Base-by-base conservation (phyloP, 1,140 invertebrate species). In the Elymnias hypermnestra region DNA sequence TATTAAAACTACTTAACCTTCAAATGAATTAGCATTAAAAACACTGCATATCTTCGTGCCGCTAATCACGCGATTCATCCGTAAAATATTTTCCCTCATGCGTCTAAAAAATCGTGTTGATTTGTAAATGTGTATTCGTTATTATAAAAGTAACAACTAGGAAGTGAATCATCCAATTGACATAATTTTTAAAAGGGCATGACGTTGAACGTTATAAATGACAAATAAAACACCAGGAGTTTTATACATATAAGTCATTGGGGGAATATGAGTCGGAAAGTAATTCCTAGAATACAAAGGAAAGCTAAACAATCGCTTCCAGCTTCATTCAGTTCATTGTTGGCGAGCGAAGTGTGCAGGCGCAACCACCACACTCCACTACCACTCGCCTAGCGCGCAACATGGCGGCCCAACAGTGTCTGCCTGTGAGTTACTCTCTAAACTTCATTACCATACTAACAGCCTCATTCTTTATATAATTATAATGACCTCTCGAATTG, bases 381-480 rank as follows among this genome's bases (percentile, higher is more conserved):
- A 71, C 60, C 65, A 72, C 52, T 66, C 77, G 73, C 56, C 70
- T 72, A 42, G 61, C 59, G 73, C 57, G 61, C 78, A 79, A 72
- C 73, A 77, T 83, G 76, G 54, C 65, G 50, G 42, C 55, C 44
- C 48, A 54, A 49, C 63, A 57, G 31, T 57, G 53, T 57, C 33
- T 69, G 49, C 69, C 58, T 46, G 77, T 78, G 56, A 77, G 72
- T 82, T 66, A 53, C 37, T 49, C 52, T 37, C 45, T 57, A 55
- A 59, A 41, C 38, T 52, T 51, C 18, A 56, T 52, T 57, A 50
- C 28, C 48, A 45, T 48, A 54, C 29, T 47, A 54, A 46, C 26
- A 41, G 23, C 33, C 36, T 44, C 6, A 42, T 37, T 42, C 13
- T 18, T 38, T 19, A 13, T 21, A 21, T 33, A 4, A 33, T 15